Conservation (phyloP, 2,888 invertebrate species). For the Ichneumoninae sp. region DNA sequence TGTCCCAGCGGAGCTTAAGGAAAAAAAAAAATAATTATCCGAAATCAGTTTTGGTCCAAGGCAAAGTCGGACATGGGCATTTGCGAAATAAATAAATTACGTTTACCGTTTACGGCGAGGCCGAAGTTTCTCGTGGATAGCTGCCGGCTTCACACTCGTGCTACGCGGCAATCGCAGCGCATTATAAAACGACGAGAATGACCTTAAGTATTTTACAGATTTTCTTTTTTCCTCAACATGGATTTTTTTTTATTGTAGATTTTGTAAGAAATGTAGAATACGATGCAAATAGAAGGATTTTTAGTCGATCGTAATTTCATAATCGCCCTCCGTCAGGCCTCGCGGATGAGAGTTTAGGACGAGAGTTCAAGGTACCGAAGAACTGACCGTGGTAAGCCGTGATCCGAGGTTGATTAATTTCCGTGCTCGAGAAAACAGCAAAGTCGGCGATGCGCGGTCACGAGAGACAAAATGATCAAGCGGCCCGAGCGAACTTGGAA, state of each 20-base stretch:
- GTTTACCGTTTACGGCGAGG: no score
- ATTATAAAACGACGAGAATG: no score
- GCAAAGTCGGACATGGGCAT: no score
- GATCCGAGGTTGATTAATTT: slow-evolving; percentile 82
- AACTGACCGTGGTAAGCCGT: slow-evolving; percentile 18
- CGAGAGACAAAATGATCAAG: slow-evolving; percentile 72
- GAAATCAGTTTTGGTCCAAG: no score
- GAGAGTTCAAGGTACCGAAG: slow-evolving; percentile 19
- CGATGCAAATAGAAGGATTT: neutral
- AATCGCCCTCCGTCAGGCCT: neutral
- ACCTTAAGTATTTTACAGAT: neutral
- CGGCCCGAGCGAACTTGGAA: slow-evolving; percentile 35
- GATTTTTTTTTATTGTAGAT: neutral
- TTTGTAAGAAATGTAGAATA: neutral
- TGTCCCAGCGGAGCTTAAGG: no score
- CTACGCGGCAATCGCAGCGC: no score
- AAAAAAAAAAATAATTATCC: no score
- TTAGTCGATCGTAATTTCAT: neutral
- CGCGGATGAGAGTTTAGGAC: neutral
- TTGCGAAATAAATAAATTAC: no score
- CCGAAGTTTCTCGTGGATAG: no score
- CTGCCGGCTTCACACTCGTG: no score
- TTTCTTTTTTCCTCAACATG: neutral
- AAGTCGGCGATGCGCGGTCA: slow-evolving; percentile 79
- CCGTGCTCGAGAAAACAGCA: slow-evolving; percentile 80